A percentile compares a stretch with the other conserved stretches of the same genome.
Conservation (phyloP, 92 coral and sea anemone genomes). For the Hydrozoanthus gracilis region DNA sequence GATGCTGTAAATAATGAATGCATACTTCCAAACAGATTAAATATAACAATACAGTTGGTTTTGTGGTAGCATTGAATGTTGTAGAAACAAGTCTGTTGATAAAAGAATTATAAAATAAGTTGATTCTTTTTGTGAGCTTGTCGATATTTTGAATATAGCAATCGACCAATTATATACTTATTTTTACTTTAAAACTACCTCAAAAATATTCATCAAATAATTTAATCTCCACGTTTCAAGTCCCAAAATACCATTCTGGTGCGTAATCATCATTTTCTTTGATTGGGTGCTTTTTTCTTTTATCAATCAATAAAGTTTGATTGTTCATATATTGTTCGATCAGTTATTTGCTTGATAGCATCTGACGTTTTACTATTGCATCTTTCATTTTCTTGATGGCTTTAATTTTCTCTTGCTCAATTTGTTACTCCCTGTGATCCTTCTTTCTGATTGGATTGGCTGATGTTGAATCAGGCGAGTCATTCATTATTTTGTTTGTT, state of each 20-base stretch:
- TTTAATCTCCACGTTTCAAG: constrained; percentile 26
- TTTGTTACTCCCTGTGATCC: constrained; percentile 22
- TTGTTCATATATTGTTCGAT: constrained; percentile 1
- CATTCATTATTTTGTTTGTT: background rate
- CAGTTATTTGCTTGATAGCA: background rate
- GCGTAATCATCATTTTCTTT: constrained; percentile 19
- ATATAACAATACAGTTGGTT: too few species aligned
- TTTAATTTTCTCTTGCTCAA: constrained; percentile 16
- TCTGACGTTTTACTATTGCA: constrained; percentile 15
- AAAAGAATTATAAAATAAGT: too few species aligned
- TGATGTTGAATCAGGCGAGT: background rate
- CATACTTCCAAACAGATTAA: too few species aligned
- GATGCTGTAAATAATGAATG: too few species aligned
- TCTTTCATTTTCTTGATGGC: constrained; percentile 27
- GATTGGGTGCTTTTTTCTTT: constrained; percentile 12
- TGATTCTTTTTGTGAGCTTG: too few species aligned
- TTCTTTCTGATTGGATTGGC: constrained; percentile 16
- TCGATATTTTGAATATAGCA: too few species aligned
- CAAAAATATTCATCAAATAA: background rate
- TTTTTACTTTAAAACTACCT: too few species aligned
- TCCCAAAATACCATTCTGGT: constrained; percentile 16
- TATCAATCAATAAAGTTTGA: constrained; percentile 16
- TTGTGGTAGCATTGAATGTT: too few species aligned
- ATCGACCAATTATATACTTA: too few species aligned
- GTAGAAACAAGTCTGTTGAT: too few species aligned